phyloP scores from a whole-genome alignment of 2,888 invertebrate genomes.

The Noctuana brunneofusca region DNA sequence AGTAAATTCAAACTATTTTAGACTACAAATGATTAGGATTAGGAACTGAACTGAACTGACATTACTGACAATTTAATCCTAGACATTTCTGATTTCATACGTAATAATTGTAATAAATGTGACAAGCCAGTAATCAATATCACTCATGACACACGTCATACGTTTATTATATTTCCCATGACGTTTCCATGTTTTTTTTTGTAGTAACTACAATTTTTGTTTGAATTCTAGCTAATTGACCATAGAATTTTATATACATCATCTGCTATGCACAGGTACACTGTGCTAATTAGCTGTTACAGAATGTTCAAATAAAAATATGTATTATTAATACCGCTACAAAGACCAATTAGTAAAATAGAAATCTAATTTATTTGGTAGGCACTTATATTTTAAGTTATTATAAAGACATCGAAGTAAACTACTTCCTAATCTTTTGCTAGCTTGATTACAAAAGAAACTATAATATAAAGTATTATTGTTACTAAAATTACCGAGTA shows the following conservation, averaged over 20 bases:
- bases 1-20: background rate
- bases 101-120: too few species aligned
- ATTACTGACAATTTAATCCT: too few species aligned
- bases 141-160: background rate
- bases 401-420: background rate
- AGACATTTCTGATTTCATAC: too few species aligned
- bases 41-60: background rate
- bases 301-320: background rate
- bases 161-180: too few species aligned
- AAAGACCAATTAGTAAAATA: conserved; percentile 12
- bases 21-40: background rate
- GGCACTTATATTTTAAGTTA: conserved; percentile 8
- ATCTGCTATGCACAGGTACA: too few species aligned
- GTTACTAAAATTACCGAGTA: background rate
- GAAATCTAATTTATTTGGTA: conserved; percentile 11
- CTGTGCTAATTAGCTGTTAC: background rate
- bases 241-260: background rate
- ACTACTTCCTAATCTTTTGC: too few species aligned
- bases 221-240: conserved; percentile 2
- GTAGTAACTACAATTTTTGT: too few species aligned
- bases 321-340: background rate
- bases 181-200: too few species aligned
- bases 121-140: too few species aligned
- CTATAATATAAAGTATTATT: background rate
- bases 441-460: too few species aligned